A percentile compares a stretch with the other conserved stretches of the same genome.
Evolutionary conservation across 2,113 vertebrate species (phyloP).

Genomic region (Tringa solitaria): DNA sequence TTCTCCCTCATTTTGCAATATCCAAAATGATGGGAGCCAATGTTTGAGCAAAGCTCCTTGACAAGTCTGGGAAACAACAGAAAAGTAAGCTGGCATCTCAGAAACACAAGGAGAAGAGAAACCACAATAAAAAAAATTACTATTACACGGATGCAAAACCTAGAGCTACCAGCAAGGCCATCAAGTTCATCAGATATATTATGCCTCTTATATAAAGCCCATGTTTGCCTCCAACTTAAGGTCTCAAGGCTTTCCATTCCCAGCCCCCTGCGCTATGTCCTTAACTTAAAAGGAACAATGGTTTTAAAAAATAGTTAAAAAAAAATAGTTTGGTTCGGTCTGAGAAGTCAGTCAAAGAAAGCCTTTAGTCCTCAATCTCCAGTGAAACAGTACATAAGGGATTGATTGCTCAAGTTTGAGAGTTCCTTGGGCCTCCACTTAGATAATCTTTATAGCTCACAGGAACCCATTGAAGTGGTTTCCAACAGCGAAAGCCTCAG

Average conservation of each 20-base stretch:
- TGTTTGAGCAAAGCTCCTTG: neutral
- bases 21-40: neutral
- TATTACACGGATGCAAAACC: neutral
- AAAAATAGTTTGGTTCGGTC: neutral
- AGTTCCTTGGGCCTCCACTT: neutral
- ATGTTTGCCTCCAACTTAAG: neutral
- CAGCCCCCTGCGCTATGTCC: fast-evolving
- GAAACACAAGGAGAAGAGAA: neutral
- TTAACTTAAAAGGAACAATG: neutral
- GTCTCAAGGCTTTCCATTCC: neutral
- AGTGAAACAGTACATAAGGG: neutral
- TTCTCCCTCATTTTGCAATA: neutral
- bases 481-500: slow-evolving; percentile 37
- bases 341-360: neutral
- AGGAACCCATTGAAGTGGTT: slow-evolving; percentile 30
- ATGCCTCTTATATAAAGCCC: neutral
- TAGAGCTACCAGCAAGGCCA: neutral
- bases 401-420: slow-evolving; percentile 12
- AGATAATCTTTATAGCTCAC: slow-evolving; percentile 10
- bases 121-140: fast-evolving
- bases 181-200: neutral
- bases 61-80: neutral
- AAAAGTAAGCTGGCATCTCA: neutral
- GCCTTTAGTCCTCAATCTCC: neutral
- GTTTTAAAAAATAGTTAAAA: neutral